phyloP scores from a whole-genome alignment of 2,888 invertebrate genomes.

The Dinocampus coccinellae region DNA sequence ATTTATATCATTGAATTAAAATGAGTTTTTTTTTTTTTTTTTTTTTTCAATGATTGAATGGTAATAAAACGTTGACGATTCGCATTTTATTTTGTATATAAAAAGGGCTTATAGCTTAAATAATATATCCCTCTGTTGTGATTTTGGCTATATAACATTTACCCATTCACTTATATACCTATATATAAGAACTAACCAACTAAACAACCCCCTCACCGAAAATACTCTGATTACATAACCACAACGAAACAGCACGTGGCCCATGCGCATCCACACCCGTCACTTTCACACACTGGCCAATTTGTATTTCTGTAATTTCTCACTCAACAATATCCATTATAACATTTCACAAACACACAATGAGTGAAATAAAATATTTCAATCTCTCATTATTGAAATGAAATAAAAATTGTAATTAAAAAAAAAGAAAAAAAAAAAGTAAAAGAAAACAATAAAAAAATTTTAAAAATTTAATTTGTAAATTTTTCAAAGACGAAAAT shows the following conservation, averaged over 20 bases:
- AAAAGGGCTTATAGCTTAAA: conserved; percentile 31
- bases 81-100: conserved; percentile 31
- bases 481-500: too few species aligned
- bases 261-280: conserved; percentile 60
- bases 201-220: conserved; percentile 50
- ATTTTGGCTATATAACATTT: conserved; percentile 33
- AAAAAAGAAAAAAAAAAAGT: neutral
- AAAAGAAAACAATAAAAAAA: too few species aligned
- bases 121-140: conserved; percentile 6
- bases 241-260: conserved; percentile 65
- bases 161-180: conserved; percentile 52
- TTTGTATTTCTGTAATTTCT: conserved; percentile 64
- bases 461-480: too few species aligned
- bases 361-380: too few species aligned
- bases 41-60: neutral
- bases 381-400: too few species aligned
- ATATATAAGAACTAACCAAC: too few species aligned
- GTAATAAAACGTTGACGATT: conserved; percentile 3
- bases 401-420: neutral
- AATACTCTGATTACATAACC: conserved; percentile 66
- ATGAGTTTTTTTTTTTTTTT: neutral
- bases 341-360: neutral
- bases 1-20: neutral
- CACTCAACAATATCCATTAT: conserved; percentile 47
- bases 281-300: conserved; percentile 67